Conservation (phyloP, 2,797 vertebrate genomes). For the Xiphophorus birchmanni region DNA sequence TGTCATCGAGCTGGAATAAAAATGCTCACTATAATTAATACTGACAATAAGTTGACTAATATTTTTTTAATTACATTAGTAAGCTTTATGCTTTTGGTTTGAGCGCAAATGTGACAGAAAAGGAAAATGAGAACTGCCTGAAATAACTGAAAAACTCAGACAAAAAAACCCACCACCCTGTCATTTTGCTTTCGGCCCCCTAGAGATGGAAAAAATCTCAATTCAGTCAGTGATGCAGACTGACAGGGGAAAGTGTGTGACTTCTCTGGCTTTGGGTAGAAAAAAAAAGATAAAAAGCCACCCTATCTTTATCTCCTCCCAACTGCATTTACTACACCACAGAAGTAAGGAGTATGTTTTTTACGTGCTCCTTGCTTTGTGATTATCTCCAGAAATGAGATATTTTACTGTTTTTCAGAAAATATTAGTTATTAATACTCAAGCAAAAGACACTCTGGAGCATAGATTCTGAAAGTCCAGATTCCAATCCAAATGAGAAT, state of each 20-base stretch:
- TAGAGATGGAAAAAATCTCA: not conserved
- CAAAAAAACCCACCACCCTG: not conserved
- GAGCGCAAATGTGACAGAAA: not conserved
- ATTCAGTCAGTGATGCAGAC: not conserved
- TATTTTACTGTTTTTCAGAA: not conserved
- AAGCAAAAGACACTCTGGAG: not conserved
- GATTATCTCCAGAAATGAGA: not conserved
- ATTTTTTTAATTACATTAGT: not conserved
- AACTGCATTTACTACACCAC: slow-evolving; percentile 4
- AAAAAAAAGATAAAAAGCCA: not conserved
- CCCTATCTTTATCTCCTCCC: slow-evolving; percentile 2
- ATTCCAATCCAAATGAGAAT: not conserved
- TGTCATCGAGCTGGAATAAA: not conserved
- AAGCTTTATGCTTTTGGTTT: not conserved
- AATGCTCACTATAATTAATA: not conserved
- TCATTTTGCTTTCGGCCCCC: not conserved
- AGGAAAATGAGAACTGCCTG: not conserved
- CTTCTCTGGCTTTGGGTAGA: not conserved
- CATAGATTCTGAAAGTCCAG: not conserved
- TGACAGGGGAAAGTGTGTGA: slow-evolving; percentile 4
- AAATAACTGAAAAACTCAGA: not conserved
- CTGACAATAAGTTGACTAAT: not conserved
- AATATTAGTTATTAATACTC: not conserved
- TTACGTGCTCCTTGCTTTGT: not conserved
- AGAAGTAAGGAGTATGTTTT: not conserved